phyloP scores from a whole-genome alignment of 2,888 invertebrate genomes.

The Sphecodes monilicornis region DNA sequence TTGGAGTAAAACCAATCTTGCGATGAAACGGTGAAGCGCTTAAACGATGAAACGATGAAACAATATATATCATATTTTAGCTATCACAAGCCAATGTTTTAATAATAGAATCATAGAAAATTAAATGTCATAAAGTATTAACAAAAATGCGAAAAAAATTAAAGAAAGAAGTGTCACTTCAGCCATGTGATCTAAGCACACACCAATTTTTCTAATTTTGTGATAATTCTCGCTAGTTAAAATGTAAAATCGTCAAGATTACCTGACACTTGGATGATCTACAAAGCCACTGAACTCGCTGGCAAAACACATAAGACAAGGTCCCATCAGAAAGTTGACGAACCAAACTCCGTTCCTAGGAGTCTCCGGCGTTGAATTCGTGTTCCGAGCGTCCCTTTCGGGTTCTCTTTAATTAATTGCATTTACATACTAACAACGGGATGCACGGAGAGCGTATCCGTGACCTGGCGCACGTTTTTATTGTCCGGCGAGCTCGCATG shows the following conservation, averaged over 20 bases:
- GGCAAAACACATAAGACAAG: neutral
- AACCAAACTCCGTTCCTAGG: neutral
- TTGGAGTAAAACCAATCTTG: no score
- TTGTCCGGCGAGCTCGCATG: neutral
- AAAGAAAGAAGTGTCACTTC: no score
- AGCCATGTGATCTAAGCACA: no score
- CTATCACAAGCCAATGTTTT: no score
- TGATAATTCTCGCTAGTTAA: neutral
- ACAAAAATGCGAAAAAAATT: no score
- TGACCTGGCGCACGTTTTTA: slow-evolving; percentile 9
- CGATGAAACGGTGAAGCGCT: no score
- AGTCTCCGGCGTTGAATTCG: neutral
- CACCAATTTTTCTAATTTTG: neutral
- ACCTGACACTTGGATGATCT: neutral
- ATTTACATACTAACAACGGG: slow-evolving; percentile 16
- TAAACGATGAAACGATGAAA: no score
- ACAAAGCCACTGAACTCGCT: neutral
- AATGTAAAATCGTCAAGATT: neutral
- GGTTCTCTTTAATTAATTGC: slow-evolving; percentile 18
- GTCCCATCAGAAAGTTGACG: slow-evolving; percentile 23
- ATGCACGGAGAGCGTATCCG: slow-evolving; percentile 3
- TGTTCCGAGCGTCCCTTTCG: slow-evolving; percentile 1
- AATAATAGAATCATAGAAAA: no score
- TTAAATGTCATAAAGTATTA: no score
- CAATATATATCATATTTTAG: no score